Evolutionary conservation across 2,797 vertebrate species (phyloP).

Genomic region (Chelidonichthys spinosus): DNA sequence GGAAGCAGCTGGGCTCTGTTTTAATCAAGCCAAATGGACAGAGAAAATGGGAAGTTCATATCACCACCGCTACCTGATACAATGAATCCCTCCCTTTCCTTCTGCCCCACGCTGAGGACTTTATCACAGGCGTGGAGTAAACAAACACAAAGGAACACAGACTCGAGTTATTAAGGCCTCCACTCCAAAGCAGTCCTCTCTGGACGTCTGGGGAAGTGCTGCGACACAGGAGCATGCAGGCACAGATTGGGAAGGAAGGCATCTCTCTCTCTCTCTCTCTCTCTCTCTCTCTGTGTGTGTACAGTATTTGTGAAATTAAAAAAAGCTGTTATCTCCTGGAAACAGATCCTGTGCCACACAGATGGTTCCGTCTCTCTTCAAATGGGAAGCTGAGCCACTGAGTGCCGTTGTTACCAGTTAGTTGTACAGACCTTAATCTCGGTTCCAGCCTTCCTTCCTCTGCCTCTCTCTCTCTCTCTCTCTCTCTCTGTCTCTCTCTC

Average conservation of each 20-base stretch:
- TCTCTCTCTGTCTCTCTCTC: too few species aligned
- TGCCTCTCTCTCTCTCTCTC: conserved; percentile 47
- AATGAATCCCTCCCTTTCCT: conserved; percentile 71
- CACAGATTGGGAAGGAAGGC: conserved; percentile 71
- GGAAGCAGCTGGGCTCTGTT: conserved; percentile 82
- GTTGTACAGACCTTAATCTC: conserved; percentile 83
- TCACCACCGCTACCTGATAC: conserved; percentile 66
- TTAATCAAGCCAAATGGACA: conserved; percentile 74
- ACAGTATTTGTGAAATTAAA: conserved; percentile 83
- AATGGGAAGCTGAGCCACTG: conserved; percentile 80
- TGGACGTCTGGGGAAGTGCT: conserved; percentile 64
- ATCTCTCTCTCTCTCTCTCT: conserved; percentile 23
- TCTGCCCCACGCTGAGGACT: conserved; percentile 55
- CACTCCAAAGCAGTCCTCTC: conserved; percentile 62
- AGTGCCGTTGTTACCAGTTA: conserved; percentile 80
- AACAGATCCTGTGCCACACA: conserved; percentile 85
- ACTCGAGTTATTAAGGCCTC: conserved; percentile 74
- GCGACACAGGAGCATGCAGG: conserved; percentile 40
- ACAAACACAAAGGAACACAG: conserved; percentile 68
- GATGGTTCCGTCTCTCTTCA: conserved; percentile 84
- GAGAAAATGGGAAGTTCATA: conserved; percentile 78
- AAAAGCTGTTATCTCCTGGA: conserved; percentile 84
- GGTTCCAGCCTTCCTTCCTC: conserved; percentile 81
- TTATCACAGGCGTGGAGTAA: conserved; percentile 74
- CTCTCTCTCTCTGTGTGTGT: conserved; percentile 36